Conservation (phyloP, 2,888 invertebrate species). For the Athalia cordata region DNA sequence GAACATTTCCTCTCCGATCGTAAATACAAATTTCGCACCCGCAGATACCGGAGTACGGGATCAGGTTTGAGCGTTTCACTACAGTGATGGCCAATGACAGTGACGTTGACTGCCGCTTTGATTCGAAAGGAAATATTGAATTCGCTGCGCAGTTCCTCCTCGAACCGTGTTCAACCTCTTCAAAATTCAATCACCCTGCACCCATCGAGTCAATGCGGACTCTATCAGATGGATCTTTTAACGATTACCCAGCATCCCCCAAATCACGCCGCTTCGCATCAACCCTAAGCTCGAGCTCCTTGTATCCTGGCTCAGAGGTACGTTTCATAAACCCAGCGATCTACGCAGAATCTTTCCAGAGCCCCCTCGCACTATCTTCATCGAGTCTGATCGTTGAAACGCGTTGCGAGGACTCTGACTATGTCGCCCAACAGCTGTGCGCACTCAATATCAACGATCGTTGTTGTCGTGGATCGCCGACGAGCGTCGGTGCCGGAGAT, state of each 20-base stretch:
- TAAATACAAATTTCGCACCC: conserved; percentile 33
- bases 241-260: not conserved
- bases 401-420: conserved; percentile 62
- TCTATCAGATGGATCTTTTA: not conserved
- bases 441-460: conserved; percentile 31
- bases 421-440: conserved; percentile 52
- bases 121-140: conserved; percentile 51
- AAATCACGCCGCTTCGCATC: not conserved
- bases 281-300: conserved; percentile 5
- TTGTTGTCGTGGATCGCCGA: conserved; percentile 16
- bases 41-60: conserved; percentile 46
- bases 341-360: conserved; percentile 75
- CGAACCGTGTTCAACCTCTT: conserved; percentile 6
- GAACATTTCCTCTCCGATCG: not conserved
- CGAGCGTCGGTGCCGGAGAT: conserved; percentile 22
- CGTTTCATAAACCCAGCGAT: conserved; percentile 79
- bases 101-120: conserved; percentile 57
- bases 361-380: conserved; percentile 58
- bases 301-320: conserved; percentile 52
- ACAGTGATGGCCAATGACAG: conserved; percentile 59
- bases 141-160: not conserved
- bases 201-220: not conserved
- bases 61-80: conserved; percentile 52
- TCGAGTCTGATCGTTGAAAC: conserved; percentile 53
- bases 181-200: conserved; percentile 9